Evolutionary conservation across 2,888 invertebrate genomes (phyloP), one percentile per base, ranked within the genome.

Genomic region (Agonum fuliginosum): DNA sequence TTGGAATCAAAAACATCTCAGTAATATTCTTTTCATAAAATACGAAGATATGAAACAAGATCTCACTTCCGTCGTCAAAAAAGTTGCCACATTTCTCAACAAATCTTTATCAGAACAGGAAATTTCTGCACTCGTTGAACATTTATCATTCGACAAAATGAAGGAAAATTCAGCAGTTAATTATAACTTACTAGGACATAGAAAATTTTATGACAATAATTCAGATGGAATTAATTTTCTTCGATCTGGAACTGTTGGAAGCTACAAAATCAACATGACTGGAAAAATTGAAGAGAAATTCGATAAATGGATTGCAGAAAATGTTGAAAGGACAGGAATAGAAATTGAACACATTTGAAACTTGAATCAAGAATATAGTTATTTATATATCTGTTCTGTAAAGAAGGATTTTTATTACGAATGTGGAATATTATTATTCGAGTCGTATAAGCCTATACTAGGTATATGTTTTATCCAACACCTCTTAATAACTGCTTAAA

Each of bases 261-360:
- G 83, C 17, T 86, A 86, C 80, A 85, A 84, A 75, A 83, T 82
- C 0, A 81, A 93, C 78, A 94, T 96, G 91, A 90, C 92, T 0
- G 89, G 91, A 1, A 92, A 93, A 81, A 87, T 95, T 81, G 92
- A 93, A 0, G 87, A 89, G 72, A 88, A 89, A 80, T 94, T 96
- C 83, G 94, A 96, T 83, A 87, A 90, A 6, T 94, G 94, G 94
- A 91, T 90, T 0, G 89, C 89, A 24, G 84, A 89, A 43, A 89
- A 93, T 85, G 85, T 91, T 22, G 88, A 88, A 65, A 91, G 89
- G 0, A 91, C 91, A 0, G 92, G 89, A 37, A 48, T 70, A 14
- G 17, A 43, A 43, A 43, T 30, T 8, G 3, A 30, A n/a, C n/a
- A n/a, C n/a, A n/a, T n/a, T n/a, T n/a, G n/a, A n/a, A n/a, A n/a